Percentiles rank a stretch among this genome's conserved stretches.
Evolutionary conservation across 2,113 vertebrate species (phyloP).

Genomic region (Nymphicus hollandicus): DNA sequence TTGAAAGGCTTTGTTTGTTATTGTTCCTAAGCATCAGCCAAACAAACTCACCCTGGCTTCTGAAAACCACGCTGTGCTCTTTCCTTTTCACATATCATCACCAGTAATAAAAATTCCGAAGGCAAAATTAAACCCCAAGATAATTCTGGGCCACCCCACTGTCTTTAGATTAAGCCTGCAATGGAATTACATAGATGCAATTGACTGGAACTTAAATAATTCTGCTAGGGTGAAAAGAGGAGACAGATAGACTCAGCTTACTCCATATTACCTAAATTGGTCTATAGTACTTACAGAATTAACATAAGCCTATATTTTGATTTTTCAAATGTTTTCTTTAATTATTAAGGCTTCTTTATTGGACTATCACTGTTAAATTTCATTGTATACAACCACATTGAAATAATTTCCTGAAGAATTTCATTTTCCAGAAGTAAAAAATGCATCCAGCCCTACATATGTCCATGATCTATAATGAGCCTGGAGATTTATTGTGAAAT

Average conservation of each 20-base stretch:
- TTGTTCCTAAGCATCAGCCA: not conserved
- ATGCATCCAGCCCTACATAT: rapidly evolving
- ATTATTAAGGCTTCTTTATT: not conserved
- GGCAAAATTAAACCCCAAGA: not conserved
- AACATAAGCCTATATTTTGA: not conserved
- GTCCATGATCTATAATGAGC: not conserved
- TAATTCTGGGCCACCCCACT: not conserved
- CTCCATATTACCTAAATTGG: not conserved
- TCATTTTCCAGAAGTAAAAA: not conserved
- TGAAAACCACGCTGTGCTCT: not conserved
- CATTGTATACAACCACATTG: not conserved
- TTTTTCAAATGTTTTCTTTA: not conserved
- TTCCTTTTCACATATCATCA: constrained; percentile 19
- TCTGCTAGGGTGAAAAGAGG: not conserved
- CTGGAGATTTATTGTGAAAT: not conserved
- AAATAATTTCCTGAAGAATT: not conserved
- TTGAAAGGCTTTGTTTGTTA: not conserved
- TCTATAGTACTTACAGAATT: not conserved
- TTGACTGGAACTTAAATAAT: constrained; percentile 25
- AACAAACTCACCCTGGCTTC: not conserved
- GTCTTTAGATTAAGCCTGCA: constrained; percentile 11
- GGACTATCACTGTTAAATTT: not conserved
- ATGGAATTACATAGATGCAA: not conserved
- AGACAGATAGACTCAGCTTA: not conserved
- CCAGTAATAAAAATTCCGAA: not conserved